These are phyloP conservation scores for Prionace glauca DNA, from an alignment of 2,797 vertebrate genomes.

Conservation along the genomic window DNA sequence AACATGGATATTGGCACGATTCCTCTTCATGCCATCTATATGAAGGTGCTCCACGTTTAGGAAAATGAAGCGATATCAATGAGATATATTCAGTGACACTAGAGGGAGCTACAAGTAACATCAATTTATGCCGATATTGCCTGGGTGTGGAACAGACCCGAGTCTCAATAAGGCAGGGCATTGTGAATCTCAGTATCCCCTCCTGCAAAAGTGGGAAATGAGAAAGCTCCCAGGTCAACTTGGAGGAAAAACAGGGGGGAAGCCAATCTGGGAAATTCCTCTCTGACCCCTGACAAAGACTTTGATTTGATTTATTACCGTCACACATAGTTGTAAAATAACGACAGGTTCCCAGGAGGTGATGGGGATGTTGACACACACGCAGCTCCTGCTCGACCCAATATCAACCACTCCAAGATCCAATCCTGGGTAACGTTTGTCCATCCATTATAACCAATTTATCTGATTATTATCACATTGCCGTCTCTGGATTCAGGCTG, in stretches of 20 bases:
- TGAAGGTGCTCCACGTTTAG: background rate
- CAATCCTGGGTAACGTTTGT: background rate
- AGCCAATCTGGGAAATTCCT: background rate
- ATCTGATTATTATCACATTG: background rate
- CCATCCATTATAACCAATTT: background rate
- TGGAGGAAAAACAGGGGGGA: background rate
- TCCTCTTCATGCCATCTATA: background rate
- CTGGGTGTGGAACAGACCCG: background rate
- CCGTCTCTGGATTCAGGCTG: background rate
- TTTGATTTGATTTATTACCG: no score
- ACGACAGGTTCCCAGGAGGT: background rate
- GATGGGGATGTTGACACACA: background rate
- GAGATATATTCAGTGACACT: background rate
- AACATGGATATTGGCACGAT: background rate
- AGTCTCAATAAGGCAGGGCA: no score
- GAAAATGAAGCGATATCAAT: no score
- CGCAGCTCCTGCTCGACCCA: background rate
- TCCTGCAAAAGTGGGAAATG: background rate
- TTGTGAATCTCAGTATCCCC: background rate
- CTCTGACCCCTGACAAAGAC: background rate
- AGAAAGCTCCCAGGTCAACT: background rate
- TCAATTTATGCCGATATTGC: background rate
- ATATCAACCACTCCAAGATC: background rate
- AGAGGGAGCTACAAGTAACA: background rate
- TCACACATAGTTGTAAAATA: background rate